A percentile compares a stretch with the other conserved stretches of the same genome.
These are phyloP conservation scores for Imbricaverruca yamaguchii DNA, from an alignment of 2,888 invertebrate genomes.

Conservation along the genomic window DNA sequence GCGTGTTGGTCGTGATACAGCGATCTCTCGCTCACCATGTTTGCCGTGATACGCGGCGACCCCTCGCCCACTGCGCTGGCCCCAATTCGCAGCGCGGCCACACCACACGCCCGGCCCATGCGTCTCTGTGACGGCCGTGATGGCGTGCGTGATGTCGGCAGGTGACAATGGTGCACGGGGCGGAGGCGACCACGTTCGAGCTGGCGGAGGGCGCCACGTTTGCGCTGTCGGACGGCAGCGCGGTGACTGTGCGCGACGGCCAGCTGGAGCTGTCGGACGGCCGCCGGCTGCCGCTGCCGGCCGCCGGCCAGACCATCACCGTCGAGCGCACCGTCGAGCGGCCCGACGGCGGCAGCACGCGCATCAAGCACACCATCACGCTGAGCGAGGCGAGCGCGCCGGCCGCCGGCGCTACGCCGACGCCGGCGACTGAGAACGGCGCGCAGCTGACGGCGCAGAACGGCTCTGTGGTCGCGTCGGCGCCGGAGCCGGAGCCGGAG, in stretches of 20 bases:
- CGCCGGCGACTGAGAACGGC: not conserved
- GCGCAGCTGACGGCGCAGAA: not conserved
- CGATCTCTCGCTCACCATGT: too few species aligned
- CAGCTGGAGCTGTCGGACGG: constrained; percentile 8
- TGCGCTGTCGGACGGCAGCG: not conserved
- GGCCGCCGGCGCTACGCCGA: not conserved
- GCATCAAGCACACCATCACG: constrained; percentile 1
- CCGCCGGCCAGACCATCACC: constrained; percentile 8
- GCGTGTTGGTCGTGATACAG: too few species aligned
- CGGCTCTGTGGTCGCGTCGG: not conserved
- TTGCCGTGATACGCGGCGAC: too few species aligned
- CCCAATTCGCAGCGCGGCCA: too few species aligned
- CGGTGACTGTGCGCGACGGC: not conserved
- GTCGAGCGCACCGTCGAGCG: not conserved
- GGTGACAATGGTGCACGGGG: not conserved
- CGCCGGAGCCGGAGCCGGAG: not conserved
- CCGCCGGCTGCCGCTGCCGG: not conserved
- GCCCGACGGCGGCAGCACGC: constrained; percentile 5
- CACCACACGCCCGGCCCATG: too few species aligned
- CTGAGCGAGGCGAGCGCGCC: not conserved
- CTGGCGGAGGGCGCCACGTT: constrained; percentile 10
- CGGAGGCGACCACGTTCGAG: not conserved
- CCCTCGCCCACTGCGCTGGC: too few species aligned
- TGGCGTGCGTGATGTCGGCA: too few species aligned
- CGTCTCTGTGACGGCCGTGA: too few species aligned